Evolutionary conservation across 2,797 vertebrate genomes (phyloP).

Genomic region (Cuniculus paca): DNA sequence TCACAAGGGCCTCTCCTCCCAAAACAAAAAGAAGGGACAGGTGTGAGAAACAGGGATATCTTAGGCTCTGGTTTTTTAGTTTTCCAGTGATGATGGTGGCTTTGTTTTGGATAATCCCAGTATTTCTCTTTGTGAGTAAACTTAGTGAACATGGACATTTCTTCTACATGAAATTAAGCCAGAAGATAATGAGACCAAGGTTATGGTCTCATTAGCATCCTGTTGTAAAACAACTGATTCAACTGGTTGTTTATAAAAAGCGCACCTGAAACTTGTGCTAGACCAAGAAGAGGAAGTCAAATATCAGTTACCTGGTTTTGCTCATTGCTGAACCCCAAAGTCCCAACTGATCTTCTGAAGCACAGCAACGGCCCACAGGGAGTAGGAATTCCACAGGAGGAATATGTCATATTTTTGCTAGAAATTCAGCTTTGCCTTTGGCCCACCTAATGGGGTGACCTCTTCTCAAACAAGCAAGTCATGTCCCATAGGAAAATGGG

Average conservation of each 20-base stretch:
- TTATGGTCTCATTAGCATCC: background rate
- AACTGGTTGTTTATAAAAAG: background rate
- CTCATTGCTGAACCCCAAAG: background rate
- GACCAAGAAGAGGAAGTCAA: background rate
- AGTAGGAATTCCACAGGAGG: background rate
- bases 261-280: background rate
- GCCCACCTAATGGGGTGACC: background rate
- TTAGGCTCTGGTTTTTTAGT: background rate
- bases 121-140: background rate
- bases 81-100: background rate
- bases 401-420: background rate
- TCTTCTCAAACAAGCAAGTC: background rate
- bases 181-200: background rate
- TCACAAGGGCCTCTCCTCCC: background rate
- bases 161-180: conserved; percentile 14
- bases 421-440: background rate
- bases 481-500: background rate
- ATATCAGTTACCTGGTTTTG: background rate
- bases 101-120: background rate
- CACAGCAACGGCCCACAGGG: background rate
- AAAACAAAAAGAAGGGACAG: background rate
- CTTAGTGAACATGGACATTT: background rate
- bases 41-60: background rate
- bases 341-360: background rate
- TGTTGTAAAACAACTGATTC: background rate